phyloP scores from a whole-genome alignment of 2,888 invertebrate species.

The Lithophane semibrunnea region DNA sequence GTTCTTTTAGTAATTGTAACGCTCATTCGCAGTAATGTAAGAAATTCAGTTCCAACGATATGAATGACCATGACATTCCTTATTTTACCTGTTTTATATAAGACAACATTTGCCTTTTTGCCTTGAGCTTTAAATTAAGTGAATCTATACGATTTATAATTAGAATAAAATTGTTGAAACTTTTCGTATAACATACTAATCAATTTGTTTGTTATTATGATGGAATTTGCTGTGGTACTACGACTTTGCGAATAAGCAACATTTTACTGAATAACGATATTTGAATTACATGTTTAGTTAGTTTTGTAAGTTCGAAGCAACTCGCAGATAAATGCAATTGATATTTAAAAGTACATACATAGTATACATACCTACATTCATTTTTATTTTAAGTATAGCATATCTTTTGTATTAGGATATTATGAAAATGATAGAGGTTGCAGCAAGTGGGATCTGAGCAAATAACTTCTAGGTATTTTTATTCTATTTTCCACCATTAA shows the following conservation, averaged over 20 bases:
- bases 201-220: conserved; percentile 57
- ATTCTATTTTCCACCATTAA: conserved; percentile 29
- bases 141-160: conserved; percentile 61
- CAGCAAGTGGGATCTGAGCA: conserved; percentile 46
- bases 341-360: conserved; percentile 67
- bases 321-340: conserved; percentile 63
- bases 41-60: conserved; percentile 68
- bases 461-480: conserved; percentile 32
- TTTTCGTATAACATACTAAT: conserved; percentile 52
- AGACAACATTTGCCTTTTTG: conserved; percentile 67
- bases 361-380: conserved; percentile 58
- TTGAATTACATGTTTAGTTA: conserved; percentile 49
- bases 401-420: conserved; percentile 55
- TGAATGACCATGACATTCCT: conserved; percentile 73
- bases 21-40: conserved; percentile 67
- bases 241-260: conserved; percentile 58
- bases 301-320: conserved; percentile 49
- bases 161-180: conserved; percentile 63
- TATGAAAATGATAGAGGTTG: conserved; percentile 42
- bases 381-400: conserved; percentile 57
- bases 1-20: conserved; percentile 59
- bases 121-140: conserved; percentile 69
- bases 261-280: conserved; percentile 50
- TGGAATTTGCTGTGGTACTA: conserved; percentile 59
- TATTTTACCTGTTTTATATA: conserved; percentile 69